Base-by-base conservation (phyloP, 1,140 invertebrate species). In the Heliconius nattereri region DNA sequence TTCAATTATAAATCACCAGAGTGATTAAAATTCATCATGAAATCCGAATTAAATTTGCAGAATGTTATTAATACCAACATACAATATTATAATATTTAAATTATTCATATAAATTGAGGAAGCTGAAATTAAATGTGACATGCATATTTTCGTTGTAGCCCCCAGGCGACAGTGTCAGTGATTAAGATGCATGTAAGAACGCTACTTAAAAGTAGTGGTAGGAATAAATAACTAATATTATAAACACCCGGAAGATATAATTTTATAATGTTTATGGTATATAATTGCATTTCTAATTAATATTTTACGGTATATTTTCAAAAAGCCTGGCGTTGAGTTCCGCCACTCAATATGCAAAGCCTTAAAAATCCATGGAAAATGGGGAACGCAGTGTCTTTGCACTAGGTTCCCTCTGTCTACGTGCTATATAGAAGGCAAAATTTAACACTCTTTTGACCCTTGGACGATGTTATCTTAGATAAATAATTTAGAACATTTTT, bases 41-140 rank as follows among this genome's bases (percentile, higher is more conserved):
- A 70, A 73, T 20, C 73, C 16, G 37, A 73, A 52, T 75, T 79
- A 71, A 71, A 79, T 40, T 79, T 71, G 73, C 73, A 79, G 54
- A 71, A 75, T 75, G 71, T 75, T 13, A 80, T 71, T 72, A 80
- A 80, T 80, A 71, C 70, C 40, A 32, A 35, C 66, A 57, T 49
- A 16, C 1, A 45, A 45, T 16, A 80, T 76, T 80, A 71, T 76
- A 71, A 75, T 79, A 75, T 80, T 57, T 80, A 57, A 75, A 80
- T 80, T 57, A 80, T 80, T 80, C 78, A 80, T 80, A 52, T 19
- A 11, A 29, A 71, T 76, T 71, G 40, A 80, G 78, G 78, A 80
- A 76, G 74, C 45, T 79, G 52, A 76, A 71, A 72, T 77, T 71
- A 72, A 66, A 80, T 72, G 45, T 57, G 45, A 72, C 78, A 73